A percentile compares a stretch with the other conserved stretches of the same genome.
These are phyloP conservation scores for Sebastes steindachneri DNA, from an alignment of 2,797 vertebrate genomes.

Conservation along the genomic window DNA sequence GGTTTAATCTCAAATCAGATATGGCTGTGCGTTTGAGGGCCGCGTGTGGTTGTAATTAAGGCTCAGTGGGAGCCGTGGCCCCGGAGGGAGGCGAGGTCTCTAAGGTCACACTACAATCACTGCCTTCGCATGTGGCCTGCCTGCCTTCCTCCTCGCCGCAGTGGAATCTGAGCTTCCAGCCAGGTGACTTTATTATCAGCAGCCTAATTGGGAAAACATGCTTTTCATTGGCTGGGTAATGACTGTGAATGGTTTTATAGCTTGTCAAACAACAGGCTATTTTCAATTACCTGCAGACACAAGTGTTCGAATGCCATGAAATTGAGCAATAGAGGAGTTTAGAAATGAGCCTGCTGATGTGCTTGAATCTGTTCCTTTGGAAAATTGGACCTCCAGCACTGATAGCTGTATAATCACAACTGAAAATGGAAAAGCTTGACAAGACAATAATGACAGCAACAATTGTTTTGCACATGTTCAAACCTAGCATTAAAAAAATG, in stretches of 20 bases:
- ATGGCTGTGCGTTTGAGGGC: conserved; percentile 51
- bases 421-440: conserved; percentile 24
- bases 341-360: conserved; percentile 19
- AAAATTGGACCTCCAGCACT: conserved; percentile 39
- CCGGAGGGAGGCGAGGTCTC: conserved; percentile 54
- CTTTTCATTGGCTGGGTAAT: conserved; percentile 76
- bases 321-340: conserved; percentile 55
- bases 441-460: background rate
- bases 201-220: conserved; percentile 76
- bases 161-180: conserved; percentile 54
- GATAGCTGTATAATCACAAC: conserved; percentile 23
- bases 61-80: conserved; percentile 57
- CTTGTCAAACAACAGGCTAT: conserved; percentile 78
- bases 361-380: conserved; percentile 55
- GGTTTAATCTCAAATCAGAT: conserved; percentile 74
- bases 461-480: background rate
- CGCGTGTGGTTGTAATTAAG: conserved; percentile 67
- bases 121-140: conserved; percentile 53
- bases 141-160: conserved; percentile 5
- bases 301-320: conserved; percentile 63
- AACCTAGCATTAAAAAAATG: background rate
- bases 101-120: conserved; percentile 68
- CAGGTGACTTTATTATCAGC: conserved; percentile 78
- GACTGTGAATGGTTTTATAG: conserved; percentile 75
- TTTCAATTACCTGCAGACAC: conserved; percentile 75